A percentile compares a stretch with the other conserved stretches of the same genome.
Conservation (phyloP, 2,888 invertebrate genomes). For the Eupithecia insigniata region DNA sequence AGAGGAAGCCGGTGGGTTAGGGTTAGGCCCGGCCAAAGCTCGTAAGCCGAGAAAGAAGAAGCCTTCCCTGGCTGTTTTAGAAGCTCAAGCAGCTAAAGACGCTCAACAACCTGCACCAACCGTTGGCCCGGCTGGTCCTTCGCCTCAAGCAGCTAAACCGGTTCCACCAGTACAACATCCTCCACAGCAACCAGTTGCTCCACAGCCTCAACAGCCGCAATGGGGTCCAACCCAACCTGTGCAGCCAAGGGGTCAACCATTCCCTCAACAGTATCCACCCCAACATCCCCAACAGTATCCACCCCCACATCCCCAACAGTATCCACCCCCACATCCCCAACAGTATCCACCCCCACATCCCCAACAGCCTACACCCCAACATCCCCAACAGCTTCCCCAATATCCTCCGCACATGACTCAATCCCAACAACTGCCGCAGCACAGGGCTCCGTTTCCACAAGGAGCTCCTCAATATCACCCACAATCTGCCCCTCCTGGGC, state of each 20-base stretch:
- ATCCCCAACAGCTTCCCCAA: not conserved
- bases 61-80: not conserved
- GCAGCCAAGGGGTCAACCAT: not conserved
- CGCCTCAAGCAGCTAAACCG: not conserved
- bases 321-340: not conserved
- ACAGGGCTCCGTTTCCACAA: not conserved
- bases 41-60: not conserved
- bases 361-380: not conserved
- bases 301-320: not conserved
- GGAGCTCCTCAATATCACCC: not conserved
- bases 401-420: not conserved
- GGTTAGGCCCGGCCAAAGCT: not conserved
- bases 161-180: not conserved
- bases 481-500: not conserved
- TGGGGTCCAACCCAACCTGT: not conserved
- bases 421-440: not conserved
- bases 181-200: not conserved
- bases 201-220: not conserved
- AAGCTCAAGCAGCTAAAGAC: constrained; percentile 4
- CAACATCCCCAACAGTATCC: not conserved
- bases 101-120: not conserved
- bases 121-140: not conserved
- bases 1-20: not conserved
- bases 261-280: not conserved
- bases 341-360: not conserved